These are phyloP conservation scores for Sarcoramphus papa DNA, from an alignment of 2,797 vertebrate genomes.

Conservation along the genomic window DNA sequence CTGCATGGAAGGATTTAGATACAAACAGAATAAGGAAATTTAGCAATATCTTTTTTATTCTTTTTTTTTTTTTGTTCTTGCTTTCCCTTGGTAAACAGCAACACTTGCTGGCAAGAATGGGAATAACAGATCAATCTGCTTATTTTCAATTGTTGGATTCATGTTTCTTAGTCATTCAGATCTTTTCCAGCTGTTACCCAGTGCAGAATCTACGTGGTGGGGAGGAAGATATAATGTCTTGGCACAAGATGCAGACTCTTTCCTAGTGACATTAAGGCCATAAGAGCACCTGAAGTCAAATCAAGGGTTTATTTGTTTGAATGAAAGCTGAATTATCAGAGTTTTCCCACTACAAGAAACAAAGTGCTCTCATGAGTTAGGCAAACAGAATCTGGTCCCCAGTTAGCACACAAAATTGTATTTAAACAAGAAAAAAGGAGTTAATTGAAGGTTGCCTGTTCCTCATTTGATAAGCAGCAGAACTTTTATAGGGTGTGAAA, in stretches of 20 bases:
- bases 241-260: not conserved
- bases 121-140: conserved; percentile 62
- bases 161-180: not conserved
- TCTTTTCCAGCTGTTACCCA: not conserved
- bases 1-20: not conserved
- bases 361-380: not conserved
- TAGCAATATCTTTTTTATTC: not conserved
- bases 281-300: not conserved
- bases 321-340: not conserved
- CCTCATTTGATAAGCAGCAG: not conserved
- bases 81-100: conserved; percentile 71
- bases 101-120: conserved; percentile 72
- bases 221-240: not conserved
- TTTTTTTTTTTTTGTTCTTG: not conserved
- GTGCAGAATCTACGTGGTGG: not conserved
- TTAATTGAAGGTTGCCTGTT: conserved; percentile 5
- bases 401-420: not conserved
- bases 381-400: not conserved
- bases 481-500: not conserved
- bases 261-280: not conserved
- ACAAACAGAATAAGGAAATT: conserved; percentile 16
- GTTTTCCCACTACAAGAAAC: not conserved
- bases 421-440: not conserved
- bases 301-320: not conserved
- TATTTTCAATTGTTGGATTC: not conserved